Conservation (phyloP, 2,113 vertebrate species). For the Proteles cristata region DNA sequence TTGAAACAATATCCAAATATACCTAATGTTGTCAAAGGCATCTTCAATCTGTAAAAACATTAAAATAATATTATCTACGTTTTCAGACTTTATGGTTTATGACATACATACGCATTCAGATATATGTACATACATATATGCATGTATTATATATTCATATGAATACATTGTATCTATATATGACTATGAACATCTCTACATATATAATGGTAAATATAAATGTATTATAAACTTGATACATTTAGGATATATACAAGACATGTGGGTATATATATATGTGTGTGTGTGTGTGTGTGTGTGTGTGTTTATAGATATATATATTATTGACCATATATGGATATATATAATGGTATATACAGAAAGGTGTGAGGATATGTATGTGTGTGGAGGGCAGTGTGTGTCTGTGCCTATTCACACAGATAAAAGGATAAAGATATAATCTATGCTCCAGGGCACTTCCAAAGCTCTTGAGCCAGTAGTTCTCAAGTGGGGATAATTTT, state of each 20-base stretch:
- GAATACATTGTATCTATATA: background rate
- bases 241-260: background rate
- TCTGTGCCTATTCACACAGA: background rate
- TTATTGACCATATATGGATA: background rate
- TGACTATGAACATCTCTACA: background rate
- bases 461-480: background rate
- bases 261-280: background rate
- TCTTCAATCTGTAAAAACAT: background rate
- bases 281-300: background rate
- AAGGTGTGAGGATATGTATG: background rate
- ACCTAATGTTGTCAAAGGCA: background rate
- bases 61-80: background rate
- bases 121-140: background rate
- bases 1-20: background rate
- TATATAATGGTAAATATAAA: background rate
- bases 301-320: background rate
- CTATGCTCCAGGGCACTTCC: background rate
- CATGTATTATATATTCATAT: background rate
- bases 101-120: background rate
- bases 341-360: background rate
- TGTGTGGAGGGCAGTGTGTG: background rate
- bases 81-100: background rate
- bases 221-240: background rate
- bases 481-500: background rate
- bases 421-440: background rate